Evolutionary conservation across 2,888 invertebrate genomes (phyloP), one percentile per base, ranked within the genome.

Genomic region (Dyspetes luteomarginatus): DNA sequence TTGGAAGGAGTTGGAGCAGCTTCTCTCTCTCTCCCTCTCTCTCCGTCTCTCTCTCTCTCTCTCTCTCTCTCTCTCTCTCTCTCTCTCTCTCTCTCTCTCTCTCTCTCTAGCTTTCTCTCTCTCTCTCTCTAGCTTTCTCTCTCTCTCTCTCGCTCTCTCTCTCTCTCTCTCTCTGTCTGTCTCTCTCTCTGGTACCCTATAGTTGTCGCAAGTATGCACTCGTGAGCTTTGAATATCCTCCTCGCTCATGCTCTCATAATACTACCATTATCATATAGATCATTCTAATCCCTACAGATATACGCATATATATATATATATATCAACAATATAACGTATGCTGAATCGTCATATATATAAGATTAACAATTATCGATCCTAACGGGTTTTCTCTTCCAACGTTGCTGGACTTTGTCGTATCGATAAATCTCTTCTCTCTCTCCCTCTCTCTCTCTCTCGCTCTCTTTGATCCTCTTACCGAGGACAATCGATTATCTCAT

Each of bases 341-440:
- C 7, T 24, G 28, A 30, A 50, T 60, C 48, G 30, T 19, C 58
- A 45, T 22, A 62, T 56, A 48, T 68, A 45, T 45, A 73, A 78
- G 58, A 45, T 64, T 43, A 28, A 15, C 74, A 43, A 78, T 78
- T 79, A 79, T 80, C 80, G 80, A 75, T 71, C 48, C 36, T 41
- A 64, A 71, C 30, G 19, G 17, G 58, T 75, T 60, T 24, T 48
- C 50, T 45, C 62, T 26, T n/a, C 45, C 26, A 22, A 56, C 50
- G 48, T 45, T 36, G 28, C 22, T 28, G n/a, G 68, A 60, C 58
- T 17, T 58, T 68, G 68, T 55, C 55, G 68, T 56, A 68, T 68
- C 69, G 74, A 79, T 79, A 79, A 79, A 79, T 79, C 74, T 75
- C 58, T 60, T n/a, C 55, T 5, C 50, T 45, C n/a, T 65, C 50